Conservation (phyloP, 2,797 vertebrate genomes). For the Ceryle rudis region DNA sequence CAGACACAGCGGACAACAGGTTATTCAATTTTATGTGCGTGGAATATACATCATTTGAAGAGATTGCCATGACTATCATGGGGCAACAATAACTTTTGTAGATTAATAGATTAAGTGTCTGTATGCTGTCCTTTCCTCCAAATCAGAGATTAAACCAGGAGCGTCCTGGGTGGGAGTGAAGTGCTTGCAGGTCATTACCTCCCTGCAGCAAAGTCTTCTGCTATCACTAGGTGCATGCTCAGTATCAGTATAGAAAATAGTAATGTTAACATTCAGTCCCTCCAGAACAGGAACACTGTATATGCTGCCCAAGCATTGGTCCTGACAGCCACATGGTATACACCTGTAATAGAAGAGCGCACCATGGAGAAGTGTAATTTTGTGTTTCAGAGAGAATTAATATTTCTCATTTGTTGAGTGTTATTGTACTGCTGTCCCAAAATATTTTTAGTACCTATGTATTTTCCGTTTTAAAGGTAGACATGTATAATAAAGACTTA, state of each 20-base stretch:
- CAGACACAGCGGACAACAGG: background rate
- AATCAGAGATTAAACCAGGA: background rate
- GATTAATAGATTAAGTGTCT: background rate
- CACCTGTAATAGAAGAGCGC: background rate
- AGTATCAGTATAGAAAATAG: background rate
- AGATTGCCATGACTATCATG: background rate
- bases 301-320: background rate
- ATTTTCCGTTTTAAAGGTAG: background rate
- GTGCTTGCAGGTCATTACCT: background rate
- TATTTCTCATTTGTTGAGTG: background rate
- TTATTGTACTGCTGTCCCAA: background rate
- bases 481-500: background rate
- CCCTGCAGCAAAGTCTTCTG: background rate
- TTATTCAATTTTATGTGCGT: background rate
- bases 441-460: background rate
- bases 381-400: background rate
- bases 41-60: background rate
- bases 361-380: background rate
- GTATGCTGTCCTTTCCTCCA: background rate
- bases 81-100: background rate
- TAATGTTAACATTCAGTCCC: background rate
- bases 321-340: background rate
- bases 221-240: too few relatives aligned
- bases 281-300: background rate
- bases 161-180: background rate